A percentile compares a stretch with the other conserved stretches of the same genome.
These are phyloP conservation scores for Anastrepha obliqua DNA, from an alignment of 1,140 invertebrate species.

Conservation along the genomic window DNA sequence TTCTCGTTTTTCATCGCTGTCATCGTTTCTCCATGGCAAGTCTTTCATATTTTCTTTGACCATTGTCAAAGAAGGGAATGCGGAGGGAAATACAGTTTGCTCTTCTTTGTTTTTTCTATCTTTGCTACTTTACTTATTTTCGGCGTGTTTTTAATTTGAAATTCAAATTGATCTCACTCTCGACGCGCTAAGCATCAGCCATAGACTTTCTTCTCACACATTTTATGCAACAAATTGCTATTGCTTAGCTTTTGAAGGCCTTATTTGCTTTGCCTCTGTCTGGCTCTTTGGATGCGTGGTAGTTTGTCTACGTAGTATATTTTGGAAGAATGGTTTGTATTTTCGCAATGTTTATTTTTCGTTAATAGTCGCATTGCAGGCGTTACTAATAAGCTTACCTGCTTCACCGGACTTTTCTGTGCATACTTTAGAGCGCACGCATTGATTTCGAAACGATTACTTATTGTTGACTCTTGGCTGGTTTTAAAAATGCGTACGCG, in stretches of 20 bases:
- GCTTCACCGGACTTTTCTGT: neutral
- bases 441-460: no score
- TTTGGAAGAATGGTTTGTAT: neutral
- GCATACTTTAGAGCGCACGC: no score
- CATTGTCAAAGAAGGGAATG: no score
- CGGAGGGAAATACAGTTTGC: no score
- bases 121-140: neutral
- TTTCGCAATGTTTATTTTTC: conserved; percentile 3
- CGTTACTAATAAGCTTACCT: no score
- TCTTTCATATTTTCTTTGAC: neutral
- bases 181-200: neutral
- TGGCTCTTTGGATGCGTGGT: neutral
- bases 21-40: neutral
- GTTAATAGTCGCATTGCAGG: neutral
- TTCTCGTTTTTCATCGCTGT: neutral
- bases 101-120: neutral
- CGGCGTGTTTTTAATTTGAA: neutral
- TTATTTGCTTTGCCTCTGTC: neutral
- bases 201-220: no score
- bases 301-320: neutral
- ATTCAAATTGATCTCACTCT: neutral
- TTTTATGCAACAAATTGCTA: neutral
- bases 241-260: neutral
- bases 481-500: neutral
- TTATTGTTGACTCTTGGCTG: no score